Percentiles rank a stretch among this genome's conserved stretches.
phyloP scores from a whole-genome alignment of 2,797 vertebrate genomes.

The Neosilurus mollespiculum region DNA sequence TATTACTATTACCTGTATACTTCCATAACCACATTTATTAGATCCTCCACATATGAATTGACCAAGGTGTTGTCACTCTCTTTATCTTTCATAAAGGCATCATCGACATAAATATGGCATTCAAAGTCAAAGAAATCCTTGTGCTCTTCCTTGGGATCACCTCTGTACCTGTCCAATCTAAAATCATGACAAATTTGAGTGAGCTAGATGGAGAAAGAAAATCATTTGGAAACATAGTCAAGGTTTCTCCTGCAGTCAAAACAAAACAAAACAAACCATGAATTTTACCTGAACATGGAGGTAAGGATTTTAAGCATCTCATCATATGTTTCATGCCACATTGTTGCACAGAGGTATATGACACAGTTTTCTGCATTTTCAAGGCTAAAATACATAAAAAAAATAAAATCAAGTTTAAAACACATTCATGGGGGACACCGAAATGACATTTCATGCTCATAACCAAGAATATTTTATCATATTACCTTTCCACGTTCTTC shows the following conservation, averaged over 20 bases:
- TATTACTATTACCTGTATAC: slow-evolving; percentile 71
- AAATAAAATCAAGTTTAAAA: not conserved
- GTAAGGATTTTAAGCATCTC: slow-evolving; percentile 83
- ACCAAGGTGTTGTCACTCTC: slow-evolving; percentile 62
- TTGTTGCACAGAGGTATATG: slow-evolving; percentile 82
- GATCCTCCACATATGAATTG: slow-evolving; percentile 72
- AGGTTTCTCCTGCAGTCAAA: not conserved
- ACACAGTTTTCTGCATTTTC: slow-evolving; percentile 71
- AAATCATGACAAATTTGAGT: slow-evolving; percentile 37
- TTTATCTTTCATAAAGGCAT: slow-evolving; percentile 70
- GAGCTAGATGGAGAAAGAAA: not conserved
- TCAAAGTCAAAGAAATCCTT: slow-evolving; percentile 79
- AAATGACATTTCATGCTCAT: not conserved
- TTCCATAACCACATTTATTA: slow-evolving; percentile 72
- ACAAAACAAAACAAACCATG: not conserved
- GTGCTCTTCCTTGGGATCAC: slow-evolving; percentile 74
- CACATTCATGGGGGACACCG: not conserved
- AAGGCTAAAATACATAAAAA: slow-evolving; percentile 54
- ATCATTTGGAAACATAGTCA: not conserved
- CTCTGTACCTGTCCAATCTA: slow-evolving; percentile 79
- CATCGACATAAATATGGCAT: slow-evolving; percentile 77
- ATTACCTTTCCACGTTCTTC: slow-evolving; percentile 68
- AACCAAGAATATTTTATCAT: not conserved
- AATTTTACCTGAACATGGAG: slow-evolving; percentile 79
- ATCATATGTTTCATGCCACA: slow-evolving; percentile 83